Evolutionary conservation across 2,797 vertebrate species (phyloP).

Genomic region (Prionace glauca): DNA sequence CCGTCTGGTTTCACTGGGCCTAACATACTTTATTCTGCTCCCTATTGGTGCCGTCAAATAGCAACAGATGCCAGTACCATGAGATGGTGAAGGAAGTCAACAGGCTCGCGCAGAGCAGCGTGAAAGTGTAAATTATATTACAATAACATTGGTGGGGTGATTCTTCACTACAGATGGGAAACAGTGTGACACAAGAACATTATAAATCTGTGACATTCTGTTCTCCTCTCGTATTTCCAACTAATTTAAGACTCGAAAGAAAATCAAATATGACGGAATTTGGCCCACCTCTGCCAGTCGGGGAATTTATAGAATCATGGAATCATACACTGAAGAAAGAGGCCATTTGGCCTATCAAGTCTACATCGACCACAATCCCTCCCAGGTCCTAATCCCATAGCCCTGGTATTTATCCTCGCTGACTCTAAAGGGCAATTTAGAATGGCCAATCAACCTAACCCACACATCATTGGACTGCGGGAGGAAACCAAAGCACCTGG

Average conservation of each 20-base stretch:
- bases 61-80: conserved; percentile 28
- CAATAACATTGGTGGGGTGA: conserved; percentile 17
- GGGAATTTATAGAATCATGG: background rate
- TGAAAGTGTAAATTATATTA: conserved; percentile 34
- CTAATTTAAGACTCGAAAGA: background rate
- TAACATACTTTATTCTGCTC: conserved; percentile 17
- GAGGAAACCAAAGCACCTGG: no score
- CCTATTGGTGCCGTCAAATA: conserved; percentile 5
- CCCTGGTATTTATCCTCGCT: no score
- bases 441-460: no score
- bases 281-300: background rate
- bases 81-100: conserved; percentile 27
- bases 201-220: conserved; percentile 27
- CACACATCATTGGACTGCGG: no score
- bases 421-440: no score
- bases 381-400: no score
- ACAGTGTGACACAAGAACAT: background rate
- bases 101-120: background rate
- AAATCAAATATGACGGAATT: background rate
- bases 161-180: conserved; percentile 26
- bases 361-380: no score
- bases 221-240: background rate
- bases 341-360: no score
- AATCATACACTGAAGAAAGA: no score
- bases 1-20: background rate